Evolutionary conservation across 2,888 invertebrate genomes (phyloP).

Genomic region (Candidula unifasciata): DNA sequence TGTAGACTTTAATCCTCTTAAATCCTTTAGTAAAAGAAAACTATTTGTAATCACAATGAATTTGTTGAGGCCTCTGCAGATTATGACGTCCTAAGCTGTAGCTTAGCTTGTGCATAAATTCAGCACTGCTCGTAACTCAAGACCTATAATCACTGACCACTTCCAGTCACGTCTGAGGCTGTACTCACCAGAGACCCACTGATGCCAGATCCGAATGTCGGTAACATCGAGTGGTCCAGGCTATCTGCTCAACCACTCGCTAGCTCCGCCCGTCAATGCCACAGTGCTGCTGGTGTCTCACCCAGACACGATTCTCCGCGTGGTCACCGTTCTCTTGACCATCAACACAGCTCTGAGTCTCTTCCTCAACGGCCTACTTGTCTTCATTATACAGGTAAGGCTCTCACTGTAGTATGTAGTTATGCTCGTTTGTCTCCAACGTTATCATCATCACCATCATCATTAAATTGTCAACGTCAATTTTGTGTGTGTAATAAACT

Average conservation of each 20-base stretch:
- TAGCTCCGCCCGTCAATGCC: not conserved
- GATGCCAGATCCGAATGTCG: constrained; percentile 12
- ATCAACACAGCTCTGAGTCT: constrained; percentile 51
- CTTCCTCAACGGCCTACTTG: constrained; percentile 60
- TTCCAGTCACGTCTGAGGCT: not conserved
- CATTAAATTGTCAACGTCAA: no score
- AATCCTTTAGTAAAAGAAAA: no score
- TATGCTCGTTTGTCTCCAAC: not conserved
- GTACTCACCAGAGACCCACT: no score
- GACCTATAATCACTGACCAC: not conserved
- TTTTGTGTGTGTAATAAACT: no score
- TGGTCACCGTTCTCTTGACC: constrained; percentile 42
- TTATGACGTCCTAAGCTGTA: no score
- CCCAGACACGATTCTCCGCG: constrained; percentile 33
- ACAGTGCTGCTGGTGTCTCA: constrained; percentile 31
- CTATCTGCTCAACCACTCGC: not conserved
- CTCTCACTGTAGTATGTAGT: not conserved
- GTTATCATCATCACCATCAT: not conserved
- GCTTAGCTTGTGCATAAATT: no score
- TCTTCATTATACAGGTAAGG: constrained; percentile 60
- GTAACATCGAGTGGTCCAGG: not conserved
- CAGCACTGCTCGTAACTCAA: no score
- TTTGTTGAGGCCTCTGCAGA: no score
- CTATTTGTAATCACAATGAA: no score
- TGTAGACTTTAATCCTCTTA: no score